Evolutionary conservation across 2,797 vertebrate species (phyloP).

Genomic region (Arctocebus calabarensis): DNA sequence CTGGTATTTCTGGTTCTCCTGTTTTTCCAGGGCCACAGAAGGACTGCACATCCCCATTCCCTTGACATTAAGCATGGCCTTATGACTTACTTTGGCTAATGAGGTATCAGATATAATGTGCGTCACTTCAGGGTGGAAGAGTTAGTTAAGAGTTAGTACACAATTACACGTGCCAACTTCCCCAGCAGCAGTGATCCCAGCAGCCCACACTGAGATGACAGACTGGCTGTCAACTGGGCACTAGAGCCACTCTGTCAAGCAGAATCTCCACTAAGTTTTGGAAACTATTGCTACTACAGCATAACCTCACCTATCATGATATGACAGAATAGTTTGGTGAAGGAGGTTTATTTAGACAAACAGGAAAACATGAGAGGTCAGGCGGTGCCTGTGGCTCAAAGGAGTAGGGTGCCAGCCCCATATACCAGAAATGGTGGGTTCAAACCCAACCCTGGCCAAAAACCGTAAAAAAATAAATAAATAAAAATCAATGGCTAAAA

Average conservation of each 20-base stretch:
- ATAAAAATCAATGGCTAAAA: not conserved
- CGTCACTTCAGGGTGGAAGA: not conserved
- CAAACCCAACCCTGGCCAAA: no score
- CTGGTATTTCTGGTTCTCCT: not conserved
- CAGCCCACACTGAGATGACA: not conserved
- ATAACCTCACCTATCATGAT: not conserved
- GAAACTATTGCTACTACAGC: not conserved
- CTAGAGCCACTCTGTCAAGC: not conserved
- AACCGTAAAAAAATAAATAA: no score
- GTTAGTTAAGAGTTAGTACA: not conserved
- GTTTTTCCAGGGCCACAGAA: not conserved
- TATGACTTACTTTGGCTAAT: not conserved
- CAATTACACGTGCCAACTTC: no score
- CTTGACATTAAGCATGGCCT: not conserved
- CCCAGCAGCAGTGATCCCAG: not conserved
- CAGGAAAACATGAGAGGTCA: not conserved
- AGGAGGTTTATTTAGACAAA: not conserved
- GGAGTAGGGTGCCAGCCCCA: no score
- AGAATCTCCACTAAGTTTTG: not conserved
- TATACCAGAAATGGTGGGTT: no score
- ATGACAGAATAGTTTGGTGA: not conserved
- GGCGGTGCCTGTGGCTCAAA: no score
- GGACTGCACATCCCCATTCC: not conserved
- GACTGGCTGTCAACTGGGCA: not conserved
- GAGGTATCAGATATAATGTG: not conserved